Base-by-base conservation (phyloP, 2,888 invertebrate genomes). In the Horisme vitalbata region DNA sequence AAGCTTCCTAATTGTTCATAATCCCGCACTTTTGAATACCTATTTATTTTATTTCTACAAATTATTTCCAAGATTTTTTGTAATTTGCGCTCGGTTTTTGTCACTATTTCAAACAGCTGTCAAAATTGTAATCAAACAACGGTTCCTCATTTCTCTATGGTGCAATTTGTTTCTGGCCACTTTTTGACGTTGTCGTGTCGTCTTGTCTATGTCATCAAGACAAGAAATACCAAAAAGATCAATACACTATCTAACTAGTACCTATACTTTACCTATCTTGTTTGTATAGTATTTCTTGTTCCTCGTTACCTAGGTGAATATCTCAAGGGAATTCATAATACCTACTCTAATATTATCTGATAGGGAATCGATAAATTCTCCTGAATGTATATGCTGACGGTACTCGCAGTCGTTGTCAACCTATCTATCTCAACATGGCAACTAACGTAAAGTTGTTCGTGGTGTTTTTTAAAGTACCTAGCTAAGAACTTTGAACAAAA, bases 91-190 rank as follows among this genome's bases (percentile, higher is more conserved):
- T 86, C 82, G 80, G 83, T 84, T 83, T 83, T 83, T 83, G 83
- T 83, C 83, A 84, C 76, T 75, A 78, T 78, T 86, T 87, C 74
- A 82, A 85, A 85, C 74, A 75, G 52, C 75, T 82, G 83, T 83
- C 82, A 81, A 53, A 38, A 36, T 43, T 12, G 9, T 35, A 32
- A 56, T 49, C 50, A 43, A 53, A 52, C 47, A 41, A n/a, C n/a
- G n/a, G n/a, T n/a, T n/a, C n/a, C n/a, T n/a, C n/a, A 43, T 56
- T 52, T 60, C 60, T 69, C 69, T 77, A 75, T 79, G 81, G 77
- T 71, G 51, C 53, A 55, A 52, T 48, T 74, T 71, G 66, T 75
- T 78, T 73, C 73, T 74, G 75, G 74, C 75, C 68, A 63, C 61
- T 71, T 65, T 64, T 65, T 61, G 61, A 27, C 6, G 4, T 18